phyloP scores from a whole-genome alignment of 2,113 vertebrate genomes.

The Mus musculus region DNA sequence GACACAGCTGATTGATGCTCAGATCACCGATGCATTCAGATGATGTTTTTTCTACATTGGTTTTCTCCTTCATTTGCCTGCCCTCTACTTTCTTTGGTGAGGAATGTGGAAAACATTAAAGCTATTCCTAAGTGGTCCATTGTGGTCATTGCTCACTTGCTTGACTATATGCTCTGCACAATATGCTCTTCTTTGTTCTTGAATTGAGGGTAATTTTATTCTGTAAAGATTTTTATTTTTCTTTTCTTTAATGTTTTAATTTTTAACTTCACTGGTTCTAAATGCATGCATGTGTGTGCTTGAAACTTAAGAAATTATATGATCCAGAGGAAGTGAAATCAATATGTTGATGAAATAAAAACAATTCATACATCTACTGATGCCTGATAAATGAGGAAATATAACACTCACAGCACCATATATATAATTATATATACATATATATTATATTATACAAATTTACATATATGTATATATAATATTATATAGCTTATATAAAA shows the following conservation, averaged over 20 bases:
- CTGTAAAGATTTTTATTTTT: not conserved
- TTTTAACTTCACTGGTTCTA: not conserved
- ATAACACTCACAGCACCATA: too few relatives aligned
- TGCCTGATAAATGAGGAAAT: not conserved
- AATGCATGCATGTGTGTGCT: not conserved
- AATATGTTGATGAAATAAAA: not conserved
- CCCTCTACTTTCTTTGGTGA: too few relatives aligned
- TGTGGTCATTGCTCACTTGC: not conserved
- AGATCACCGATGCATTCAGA: not conserved
- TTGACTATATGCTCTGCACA: not conserved
- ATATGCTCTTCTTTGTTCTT: not conserved
- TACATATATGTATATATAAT: too few relatives aligned
- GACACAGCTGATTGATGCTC: not conserved
- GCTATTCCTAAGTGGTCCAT: too few relatives aligned
- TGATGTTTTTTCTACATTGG: not conserved
- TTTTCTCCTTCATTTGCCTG: too few relatives aligned
- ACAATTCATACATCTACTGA: not conserved
- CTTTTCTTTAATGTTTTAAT: not conserved
- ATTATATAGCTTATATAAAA: too few relatives aligned
- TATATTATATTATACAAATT: too few relatives aligned
- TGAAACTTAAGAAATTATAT: not conserved
- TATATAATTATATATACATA: too few relatives aligned
- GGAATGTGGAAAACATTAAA: too few relatives aligned
- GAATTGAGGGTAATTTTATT: not conserved
- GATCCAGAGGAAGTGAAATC: not conserved